A percentile compares a stretch with the other conserved stretches of the same genome.
phyloP scores from a whole-genome alignment of 2,888 invertebrate species.

The Synergus laeviventris region DNA sequence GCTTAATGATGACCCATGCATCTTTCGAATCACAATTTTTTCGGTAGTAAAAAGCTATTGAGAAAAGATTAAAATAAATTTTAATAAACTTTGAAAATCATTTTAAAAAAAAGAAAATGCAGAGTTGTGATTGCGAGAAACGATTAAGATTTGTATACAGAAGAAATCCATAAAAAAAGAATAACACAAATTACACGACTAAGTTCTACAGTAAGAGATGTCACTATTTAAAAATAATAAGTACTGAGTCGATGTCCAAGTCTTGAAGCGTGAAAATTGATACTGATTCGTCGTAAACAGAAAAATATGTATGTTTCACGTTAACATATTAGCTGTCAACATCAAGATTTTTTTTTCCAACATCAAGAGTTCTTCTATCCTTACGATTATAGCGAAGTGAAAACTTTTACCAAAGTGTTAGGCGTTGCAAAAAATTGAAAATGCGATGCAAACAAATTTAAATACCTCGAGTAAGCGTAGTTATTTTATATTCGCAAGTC shows the following conservation, averaged over 20 bases:
- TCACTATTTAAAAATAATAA: slow-evolving; percentile 34
- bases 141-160: slow-evolving; percentile 23
- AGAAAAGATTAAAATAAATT: slow-evolving; percentile 15
- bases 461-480: slow-evolving; percentile 32
- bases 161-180: slow-evolving; percentile 23
- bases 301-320: slow-evolving; percentile 12
- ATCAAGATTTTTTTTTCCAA: slow-evolving; percentile 30
- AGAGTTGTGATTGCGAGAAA: slow-evolving; percentile 8
- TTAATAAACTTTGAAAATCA: background rate
- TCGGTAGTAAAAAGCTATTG: slow-evolving; percentile 14
- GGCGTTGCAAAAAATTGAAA: background rate
- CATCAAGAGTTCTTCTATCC: slow-evolving; percentile 25
- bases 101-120: background rate
- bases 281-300: slow-evolving; percentile 25
- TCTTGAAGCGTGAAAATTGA: slow-evolving; percentile 29
- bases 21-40: slow-evolving; percentile 33
- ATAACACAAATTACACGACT: slow-evolving; percentile 1
- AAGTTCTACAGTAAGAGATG: slow-evolving; percentile 7
- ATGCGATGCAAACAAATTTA: slow-evolving; percentile 19
- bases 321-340: slow-evolving; percentile 36
- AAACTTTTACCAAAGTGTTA: slow-evolving; percentile 31
- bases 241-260: slow-evolving; percentile 35
- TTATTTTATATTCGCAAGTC: slow-evolving; percentile 22
- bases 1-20: background rate
- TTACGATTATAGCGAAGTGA: slow-evolving; percentile 19